phyloP scores from a whole-genome alignment of 2,113 vertebrate genomes.

The Ciconia boyciana region DNA sequence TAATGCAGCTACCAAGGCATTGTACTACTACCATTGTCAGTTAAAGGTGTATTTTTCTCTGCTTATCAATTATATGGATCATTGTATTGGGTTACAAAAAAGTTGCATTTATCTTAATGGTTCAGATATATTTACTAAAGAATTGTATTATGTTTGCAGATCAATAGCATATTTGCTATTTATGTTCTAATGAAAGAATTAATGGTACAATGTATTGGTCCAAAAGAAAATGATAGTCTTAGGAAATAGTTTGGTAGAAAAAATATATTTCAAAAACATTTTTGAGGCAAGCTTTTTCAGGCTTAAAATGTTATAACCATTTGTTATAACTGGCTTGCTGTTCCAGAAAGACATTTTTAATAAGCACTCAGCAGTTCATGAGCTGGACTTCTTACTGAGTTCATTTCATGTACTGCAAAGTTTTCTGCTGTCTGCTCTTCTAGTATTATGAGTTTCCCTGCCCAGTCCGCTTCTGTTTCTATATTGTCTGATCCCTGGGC shows the following conservation, averaged over 20 bases:
- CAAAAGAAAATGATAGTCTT: background rate
- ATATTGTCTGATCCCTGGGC: background rate
- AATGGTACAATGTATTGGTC: background rate
- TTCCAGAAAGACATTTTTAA: background rate
- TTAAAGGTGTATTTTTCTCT: background rate
- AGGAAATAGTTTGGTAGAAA: background rate
- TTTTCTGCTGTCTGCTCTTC: background rate
- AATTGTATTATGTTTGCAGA: background rate
- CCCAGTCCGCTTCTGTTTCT: background rate
- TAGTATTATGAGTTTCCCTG: background rate
- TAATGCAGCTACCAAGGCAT: background rate
- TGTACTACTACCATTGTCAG: background rate
- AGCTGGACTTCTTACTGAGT: background rate
- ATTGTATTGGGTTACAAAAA: background rate
- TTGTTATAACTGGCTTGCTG: conserved; percentile 15
- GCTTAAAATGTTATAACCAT: background rate
- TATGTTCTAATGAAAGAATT: background rate
- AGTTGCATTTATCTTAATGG: background rate
- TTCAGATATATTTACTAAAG: background rate
- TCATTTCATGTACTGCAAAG: background rate
- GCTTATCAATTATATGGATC: background rate
- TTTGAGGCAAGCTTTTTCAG: background rate
- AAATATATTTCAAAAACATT: background rate
- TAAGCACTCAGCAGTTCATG: background rate
- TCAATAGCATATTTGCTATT: background rate